Percentiles rank a stretch among this genome's conserved stretches.
These are phyloP conservation scores for Catostomus latipinnis DNA, from an alignment of 2,797 vertebrate genomes.

Conservation along the genomic window DNA sequence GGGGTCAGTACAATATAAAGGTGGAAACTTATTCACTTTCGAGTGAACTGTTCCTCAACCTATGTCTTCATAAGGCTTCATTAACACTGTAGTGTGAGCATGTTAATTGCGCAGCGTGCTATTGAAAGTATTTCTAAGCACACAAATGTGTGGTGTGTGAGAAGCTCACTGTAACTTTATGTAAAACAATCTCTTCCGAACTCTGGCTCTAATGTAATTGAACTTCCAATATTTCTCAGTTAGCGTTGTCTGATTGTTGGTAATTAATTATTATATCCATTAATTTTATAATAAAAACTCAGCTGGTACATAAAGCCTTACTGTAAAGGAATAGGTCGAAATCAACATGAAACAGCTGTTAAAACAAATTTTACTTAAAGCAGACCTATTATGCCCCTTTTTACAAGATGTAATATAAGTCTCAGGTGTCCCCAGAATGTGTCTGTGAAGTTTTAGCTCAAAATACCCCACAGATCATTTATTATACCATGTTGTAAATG, in stretches of 20 bases:
- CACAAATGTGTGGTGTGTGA: conserved; percentile 28
- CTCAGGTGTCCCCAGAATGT: too few species aligned
- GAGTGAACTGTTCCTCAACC: background rate
- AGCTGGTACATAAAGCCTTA: conserved; percentile 54
- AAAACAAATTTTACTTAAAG: background rate
- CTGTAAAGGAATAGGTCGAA: conserved; percentile 40
- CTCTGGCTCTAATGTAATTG: conserved; percentile 59
- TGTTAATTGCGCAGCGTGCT: conserved; percentile 7
- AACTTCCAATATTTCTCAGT: conserved; percentile 54
- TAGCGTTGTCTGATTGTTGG: conserved; percentile 57
- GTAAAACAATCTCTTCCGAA: conserved; percentile 57
- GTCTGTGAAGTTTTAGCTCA: too few species aligned
- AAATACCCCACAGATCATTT: too few species aligned
- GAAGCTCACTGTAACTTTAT: conserved; percentile 39
- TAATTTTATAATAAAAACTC: conserved; percentile 57
- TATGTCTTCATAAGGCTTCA: background rate
- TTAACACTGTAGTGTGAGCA: background rate
- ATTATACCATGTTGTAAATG: too few species aligned
- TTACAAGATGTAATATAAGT: too few species aligned
- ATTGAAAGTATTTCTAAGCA: conserved; percentile 4
- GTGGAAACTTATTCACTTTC: too few species aligned
- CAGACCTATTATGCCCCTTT: too few species aligned
- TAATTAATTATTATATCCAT: conserved; percentile 48
- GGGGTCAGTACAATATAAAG: too few species aligned
- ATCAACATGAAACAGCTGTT: background rate